These are phyloP conservation scores for Solenopsis fugax DNA, from an alignment of 1,140 invertebrate genomes.

Conservation along the genomic window DNA sequence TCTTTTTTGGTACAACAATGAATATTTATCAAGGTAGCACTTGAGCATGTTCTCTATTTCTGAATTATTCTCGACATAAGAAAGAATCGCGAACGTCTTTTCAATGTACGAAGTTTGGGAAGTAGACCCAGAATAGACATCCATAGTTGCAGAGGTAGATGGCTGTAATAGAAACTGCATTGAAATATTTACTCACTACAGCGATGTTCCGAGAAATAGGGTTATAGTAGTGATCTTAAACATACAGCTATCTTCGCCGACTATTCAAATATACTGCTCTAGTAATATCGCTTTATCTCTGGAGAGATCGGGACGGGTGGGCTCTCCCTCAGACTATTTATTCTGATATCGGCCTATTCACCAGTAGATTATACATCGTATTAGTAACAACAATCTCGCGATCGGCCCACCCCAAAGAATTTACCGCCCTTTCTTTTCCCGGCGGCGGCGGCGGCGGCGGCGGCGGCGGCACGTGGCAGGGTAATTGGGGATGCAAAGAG, in stretches of 20 bases:
- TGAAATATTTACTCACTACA: slow-evolving; percentile 17
- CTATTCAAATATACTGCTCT: not conserved
- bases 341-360: not conserved
- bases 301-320: not conserved
- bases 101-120: slow-evolving; percentile 6
- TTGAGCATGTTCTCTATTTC: not conserved
- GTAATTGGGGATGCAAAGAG: slow-evolving; percentile 62
- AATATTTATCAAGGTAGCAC: slow-evolving; percentile 12
- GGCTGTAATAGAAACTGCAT: slow-evolving; percentile 31
- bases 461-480: slow-evolving; percentile 6
- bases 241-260: not conserved
- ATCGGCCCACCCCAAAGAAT: slow-evolving; percentile 1
- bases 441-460: not conserved
- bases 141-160: slow-evolving; percentile 4
- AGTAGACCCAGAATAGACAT: slow-evolving; percentile 29
- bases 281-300: not conserved
- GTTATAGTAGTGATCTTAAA: not conserved
- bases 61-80: slow-evolving; percentile 23
- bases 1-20: not conserved
- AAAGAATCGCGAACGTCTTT: slow-evolving; percentile 23
- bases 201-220: not conserved
- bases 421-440: slow-evolving; percentile 17
- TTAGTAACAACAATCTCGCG: slow-evolving; percentile 1
- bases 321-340: not conserved
- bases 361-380: not conserved